A percentile compares a stretch with the other conserved stretches of the same genome.
phyloP scores from a whole-genome alignment of 2,888 invertebrate genomes.

The Drosophila phalerata region DNA sequence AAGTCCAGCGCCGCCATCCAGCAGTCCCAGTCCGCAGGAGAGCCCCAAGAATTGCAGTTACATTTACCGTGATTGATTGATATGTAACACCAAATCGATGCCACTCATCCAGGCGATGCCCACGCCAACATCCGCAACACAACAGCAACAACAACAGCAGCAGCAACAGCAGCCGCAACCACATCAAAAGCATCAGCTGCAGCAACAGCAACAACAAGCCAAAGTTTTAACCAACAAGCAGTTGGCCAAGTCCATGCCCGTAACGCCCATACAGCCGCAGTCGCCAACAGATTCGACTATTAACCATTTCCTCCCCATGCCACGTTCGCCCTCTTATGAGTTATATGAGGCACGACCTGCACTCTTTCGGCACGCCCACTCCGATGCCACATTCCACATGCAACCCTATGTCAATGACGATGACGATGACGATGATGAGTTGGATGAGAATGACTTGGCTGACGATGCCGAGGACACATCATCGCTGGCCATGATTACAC shows the following conservation, averaged over 20 bases:
- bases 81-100: slow-evolving; percentile 86
- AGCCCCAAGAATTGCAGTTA: slow-evolving; percentile 86
- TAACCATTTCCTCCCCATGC: slow-evolving; percentile 41
- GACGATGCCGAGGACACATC: slow-evolving; percentile 69
- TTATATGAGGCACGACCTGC: slow-evolving; percentile 58
- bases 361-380: slow-evolving; percentile 48
- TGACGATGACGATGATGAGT: slow-evolving; percentile 38
- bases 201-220: slow-evolving; percentile 31
- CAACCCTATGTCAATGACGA: slow-evolving; percentile 40
- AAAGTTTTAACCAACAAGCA: slow-evolving; percentile 39
- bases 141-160: neutral
- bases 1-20: slow-evolving; percentile 86
- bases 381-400: slow-evolving; percentile 54
- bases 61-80: slow-evolving; percentile 86
- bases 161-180: slow-evolving; percentile 11
- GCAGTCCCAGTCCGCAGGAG: slow-evolving; percentile 86
- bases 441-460: slow-evolving; percentile 21
- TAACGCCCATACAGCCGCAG: slow-evolving; percentile 76
- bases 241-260: slow-evolving; percentile 77
- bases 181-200: slow-evolving; percentile 12
- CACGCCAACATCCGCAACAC: slow-evolving; percentile 54
- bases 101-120: slow-evolving; percentile 83
- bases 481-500: slow-evolving; percentile 83
- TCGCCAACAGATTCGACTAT: slow-evolving; percentile 70
- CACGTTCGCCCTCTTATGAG: slow-evolving; percentile 66